A percentile compares a stretch with the other conserved stretches of the same genome.
These are phyloP conservation scores for Amphipoea oculea DNA, from an alignment of 2,888 invertebrate genomes.

Conservation along the genomic window DNA sequence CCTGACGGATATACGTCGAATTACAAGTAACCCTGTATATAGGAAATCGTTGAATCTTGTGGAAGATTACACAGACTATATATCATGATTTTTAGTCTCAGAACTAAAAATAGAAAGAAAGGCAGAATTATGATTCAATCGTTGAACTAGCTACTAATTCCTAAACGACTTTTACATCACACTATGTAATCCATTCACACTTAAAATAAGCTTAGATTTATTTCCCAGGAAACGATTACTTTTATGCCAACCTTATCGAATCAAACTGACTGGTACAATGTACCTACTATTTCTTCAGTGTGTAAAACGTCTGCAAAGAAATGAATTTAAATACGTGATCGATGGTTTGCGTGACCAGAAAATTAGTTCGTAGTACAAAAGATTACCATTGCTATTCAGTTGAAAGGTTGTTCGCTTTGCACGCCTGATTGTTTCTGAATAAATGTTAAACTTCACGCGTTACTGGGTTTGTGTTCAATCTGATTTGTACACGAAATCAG, in stretches of 20 bases:
- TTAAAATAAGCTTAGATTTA: constrained; percentile 12
- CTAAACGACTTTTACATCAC: neutral
- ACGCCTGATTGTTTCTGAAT: constrained; percentile 55
- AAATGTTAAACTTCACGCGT: constrained; percentile 56
- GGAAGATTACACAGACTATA: neutral
- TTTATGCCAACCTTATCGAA: constrained; percentile 31
- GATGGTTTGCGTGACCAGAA: constrained; percentile 60
- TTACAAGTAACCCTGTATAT: no score
- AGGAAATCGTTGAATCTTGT: neutral
- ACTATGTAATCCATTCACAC: no score
- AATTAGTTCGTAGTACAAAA: constrained; percentile 59
- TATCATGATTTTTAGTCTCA: neutral
- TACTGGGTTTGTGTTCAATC: constrained; percentile 40
- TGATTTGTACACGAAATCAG: constrained; percentile 47
- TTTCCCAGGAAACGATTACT: constrained; percentile 25
- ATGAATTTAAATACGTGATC: constrained; percentile 61
- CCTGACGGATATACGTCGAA: no score
- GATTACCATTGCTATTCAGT: constrained; percentile 52
- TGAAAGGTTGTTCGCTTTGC: constrained; percentile 33
- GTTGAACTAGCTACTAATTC: neutral
- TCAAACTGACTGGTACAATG: constrained; percentile 5
- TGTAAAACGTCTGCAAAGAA: constrained; percentile 47
- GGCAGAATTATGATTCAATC: neutral
- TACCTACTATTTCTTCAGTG: neutral
- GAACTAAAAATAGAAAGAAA: neutral